A percentile compares a stretch with the other conserved stretches of the same genome.
These are phyloP conservation scores for Calcarius lapponicus DNA, from an alignment of 2,797 vertebrate genomes.

Conservation along the genomic window DNA sequence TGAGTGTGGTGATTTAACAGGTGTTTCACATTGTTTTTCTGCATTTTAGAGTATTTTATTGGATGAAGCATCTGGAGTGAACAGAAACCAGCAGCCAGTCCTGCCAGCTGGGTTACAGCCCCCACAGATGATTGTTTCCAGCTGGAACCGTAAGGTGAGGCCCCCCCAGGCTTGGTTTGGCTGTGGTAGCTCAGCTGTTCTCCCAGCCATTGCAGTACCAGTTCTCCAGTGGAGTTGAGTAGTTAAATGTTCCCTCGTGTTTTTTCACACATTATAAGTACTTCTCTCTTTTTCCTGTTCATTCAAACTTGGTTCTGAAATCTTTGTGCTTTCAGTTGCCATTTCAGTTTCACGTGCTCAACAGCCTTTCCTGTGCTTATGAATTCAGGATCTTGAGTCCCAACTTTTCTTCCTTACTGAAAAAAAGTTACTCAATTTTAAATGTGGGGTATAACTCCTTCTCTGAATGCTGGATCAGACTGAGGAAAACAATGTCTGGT, in stretches of 20 bases:
- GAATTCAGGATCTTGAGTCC: background rate
- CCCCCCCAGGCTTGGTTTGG: background rate
- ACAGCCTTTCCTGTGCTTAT: background rate
- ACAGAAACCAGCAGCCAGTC: slow-evolving; percentile 89
- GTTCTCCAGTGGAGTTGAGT: background rate
- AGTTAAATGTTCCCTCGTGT: background rate
- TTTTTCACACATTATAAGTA: background rate
- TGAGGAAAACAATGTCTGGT: background rate
- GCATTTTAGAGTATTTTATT: slow-evolving; percentile 87
- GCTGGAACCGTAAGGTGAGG: slow-evolving; percentile 97
- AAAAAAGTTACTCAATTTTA: background rate
- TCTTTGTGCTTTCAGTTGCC: background rate
- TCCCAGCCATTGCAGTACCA: background rate
- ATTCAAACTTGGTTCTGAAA: background rate
- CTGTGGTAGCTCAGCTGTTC: background rate
- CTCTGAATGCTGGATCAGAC: background rate
- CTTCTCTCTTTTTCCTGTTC: background rate
- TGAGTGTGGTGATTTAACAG: background rate
- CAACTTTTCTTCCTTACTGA: background rate
- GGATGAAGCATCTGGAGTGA: slow-evolving; percentile 93
- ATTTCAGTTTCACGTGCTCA: background rate
- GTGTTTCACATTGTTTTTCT: background rate
- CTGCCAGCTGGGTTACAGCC: slow-evolving; percentile 90
- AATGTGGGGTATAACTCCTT: background rate
- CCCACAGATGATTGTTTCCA: slow-evolving; percentile 92